Evolutionary conservation across 2,888 invertebrate genomes (phyloP).

Genomic region (Drosophila diplacantha): DNA sequence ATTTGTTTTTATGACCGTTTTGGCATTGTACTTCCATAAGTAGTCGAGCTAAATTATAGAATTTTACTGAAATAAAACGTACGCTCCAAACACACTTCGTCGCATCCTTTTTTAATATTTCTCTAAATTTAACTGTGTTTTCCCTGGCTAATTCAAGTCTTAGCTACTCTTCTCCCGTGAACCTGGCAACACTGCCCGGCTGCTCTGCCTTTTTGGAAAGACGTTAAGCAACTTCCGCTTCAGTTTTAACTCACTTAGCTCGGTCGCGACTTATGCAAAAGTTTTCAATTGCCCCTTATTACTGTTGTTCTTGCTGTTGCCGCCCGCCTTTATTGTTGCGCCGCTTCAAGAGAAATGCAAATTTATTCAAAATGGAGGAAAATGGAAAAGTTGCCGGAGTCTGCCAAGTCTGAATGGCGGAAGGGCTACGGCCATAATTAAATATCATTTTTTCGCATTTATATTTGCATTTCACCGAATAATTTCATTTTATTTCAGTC

Average conservation of each 20-base stretch:
- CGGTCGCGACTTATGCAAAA: slow-evolving; percentile 71
- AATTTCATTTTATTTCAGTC: slow-evolving; percentile 59
- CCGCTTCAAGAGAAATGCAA: slow-evolving; percentile 70
- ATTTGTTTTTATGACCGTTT: not conserved
- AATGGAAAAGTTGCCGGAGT: slow-evolving; percentile 46
- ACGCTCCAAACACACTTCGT: not conserved
- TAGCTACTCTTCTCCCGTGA: slow-evolving; percentile 2
- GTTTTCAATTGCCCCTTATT: slow-evolving; percentile 73
- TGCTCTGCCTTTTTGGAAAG: slow-evolving; percentile 3
- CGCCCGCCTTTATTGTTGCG: slow-evolving; percentile 22
- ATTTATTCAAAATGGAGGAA: slow-evolving; percentile 70
- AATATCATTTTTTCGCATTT: slow-evolving; percentile 68
- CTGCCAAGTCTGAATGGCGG: slow-evolving; percentile 45
- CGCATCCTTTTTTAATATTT: too few species aligned
- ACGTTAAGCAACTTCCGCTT: slow-evolving; percentile 43
- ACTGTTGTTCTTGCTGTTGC: slow-evolving; percentile 53
- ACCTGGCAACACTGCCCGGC: not conserved
- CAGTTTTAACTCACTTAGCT: slow-evolving; percentile 54
- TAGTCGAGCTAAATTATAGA: not conserved
- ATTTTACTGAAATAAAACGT: not conserved
- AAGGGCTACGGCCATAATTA: slow-evolving; percentile 63
- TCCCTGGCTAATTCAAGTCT: not conserved
- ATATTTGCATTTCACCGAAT: slow-evolving; percentile 68
- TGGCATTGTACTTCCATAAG: not conserved
- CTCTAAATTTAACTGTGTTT: not conserved